Evolutionary conservation across 2,113 vertebrate species (phyloP).

Genomic region (Heterochromis multidens): DNA sequence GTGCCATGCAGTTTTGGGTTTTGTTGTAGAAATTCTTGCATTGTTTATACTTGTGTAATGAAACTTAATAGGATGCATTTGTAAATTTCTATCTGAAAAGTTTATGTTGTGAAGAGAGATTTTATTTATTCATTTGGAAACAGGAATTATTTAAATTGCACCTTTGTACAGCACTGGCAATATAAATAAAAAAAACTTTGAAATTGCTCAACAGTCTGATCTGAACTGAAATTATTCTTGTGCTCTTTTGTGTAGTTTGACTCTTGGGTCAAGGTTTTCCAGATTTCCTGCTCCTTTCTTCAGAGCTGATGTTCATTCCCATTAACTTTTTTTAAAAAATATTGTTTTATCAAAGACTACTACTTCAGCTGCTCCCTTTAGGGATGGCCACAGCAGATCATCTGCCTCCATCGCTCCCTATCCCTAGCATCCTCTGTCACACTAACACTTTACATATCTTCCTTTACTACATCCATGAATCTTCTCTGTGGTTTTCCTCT

Average conservation of each 20-base stretch:
- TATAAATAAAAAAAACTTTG: slow-evolving; percentile 70
- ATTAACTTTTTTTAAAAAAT: too few species aligned
- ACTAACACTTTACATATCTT: neutral
- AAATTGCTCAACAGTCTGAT: slow-evolving; percentile 29
- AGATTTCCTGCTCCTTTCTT: neutral
- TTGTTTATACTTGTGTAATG: slow-evolving; percentile 38
- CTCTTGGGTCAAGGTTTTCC: too few species aligned
- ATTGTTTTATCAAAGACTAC: neutral
- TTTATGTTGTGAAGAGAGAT: slow-evolving; percentile 50
- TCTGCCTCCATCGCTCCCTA: neutral
- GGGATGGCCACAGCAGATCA: neutral
- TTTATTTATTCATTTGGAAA: slow-evolving; percentile 69
- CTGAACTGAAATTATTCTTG: neutral
- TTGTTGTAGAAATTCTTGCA: slow-evolving; percentile 32
- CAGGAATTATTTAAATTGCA: slow-evolving; percentile 61
- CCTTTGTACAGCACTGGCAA: slow-evolving; percentile 78
- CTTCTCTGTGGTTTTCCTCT: neutral
- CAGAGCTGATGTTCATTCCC: neutral
- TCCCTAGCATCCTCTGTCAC: neutral
- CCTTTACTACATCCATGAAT: neutral
- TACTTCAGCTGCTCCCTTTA: neutral
- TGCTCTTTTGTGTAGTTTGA: too few species aligned
- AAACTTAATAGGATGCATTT: slow-evolving; percentile 49
- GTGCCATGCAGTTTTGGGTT: slow-evolving; percentile 41
- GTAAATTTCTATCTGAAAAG: slow-evolving; percentile 46